Conservation (phyloP, 2,888 invertebrate genomes). For the Trichogramma dendrolimi region DNA sequence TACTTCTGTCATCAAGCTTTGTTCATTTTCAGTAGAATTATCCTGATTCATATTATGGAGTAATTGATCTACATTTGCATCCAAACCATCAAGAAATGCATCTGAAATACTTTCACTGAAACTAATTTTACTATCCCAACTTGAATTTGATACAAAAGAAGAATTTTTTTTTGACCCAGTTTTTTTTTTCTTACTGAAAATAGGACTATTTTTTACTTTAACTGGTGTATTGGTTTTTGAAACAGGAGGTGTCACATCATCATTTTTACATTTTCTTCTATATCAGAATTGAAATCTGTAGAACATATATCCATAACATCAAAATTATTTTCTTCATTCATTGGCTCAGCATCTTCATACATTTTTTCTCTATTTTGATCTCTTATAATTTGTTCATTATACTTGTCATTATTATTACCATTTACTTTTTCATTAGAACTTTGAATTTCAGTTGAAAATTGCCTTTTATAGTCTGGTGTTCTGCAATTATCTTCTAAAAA, state of each 20-base stretch:
- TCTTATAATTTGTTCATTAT: background rate
- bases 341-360: too few relatives aligned
- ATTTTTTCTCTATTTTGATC: too few relatives aligned
- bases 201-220: conserved; percentile 22
- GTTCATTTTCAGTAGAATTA: conserved; percentile 16
- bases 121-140: conserved; percentile 16
- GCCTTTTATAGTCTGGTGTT: background rate
- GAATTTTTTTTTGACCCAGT: conserved; percentile 15
- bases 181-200: conserved; percentile 22
- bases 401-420: background rate
- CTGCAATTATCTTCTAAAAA: too few relatives aligned
- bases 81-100: background rate
- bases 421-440: background rate
- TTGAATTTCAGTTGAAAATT: background rate
- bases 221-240: background rate
- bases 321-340: conserved; percentile 11
- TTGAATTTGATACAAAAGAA: conserved; percentile 19
- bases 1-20: background rate
- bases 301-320: conserved; percentile 20
- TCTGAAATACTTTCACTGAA: background rate
- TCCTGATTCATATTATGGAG: conserved; percentile 2
- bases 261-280: conserved; percentile 14
- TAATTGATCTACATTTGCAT: background rate
- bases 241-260: conserved; percentile 10
- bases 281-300: conserved; percentile 16